These are phyloP conservation scores for Cetoscarus ocellatus DNA, from an alignment of 2,797 vertebrate genomes.

Conservation along the genomic window DNA sequence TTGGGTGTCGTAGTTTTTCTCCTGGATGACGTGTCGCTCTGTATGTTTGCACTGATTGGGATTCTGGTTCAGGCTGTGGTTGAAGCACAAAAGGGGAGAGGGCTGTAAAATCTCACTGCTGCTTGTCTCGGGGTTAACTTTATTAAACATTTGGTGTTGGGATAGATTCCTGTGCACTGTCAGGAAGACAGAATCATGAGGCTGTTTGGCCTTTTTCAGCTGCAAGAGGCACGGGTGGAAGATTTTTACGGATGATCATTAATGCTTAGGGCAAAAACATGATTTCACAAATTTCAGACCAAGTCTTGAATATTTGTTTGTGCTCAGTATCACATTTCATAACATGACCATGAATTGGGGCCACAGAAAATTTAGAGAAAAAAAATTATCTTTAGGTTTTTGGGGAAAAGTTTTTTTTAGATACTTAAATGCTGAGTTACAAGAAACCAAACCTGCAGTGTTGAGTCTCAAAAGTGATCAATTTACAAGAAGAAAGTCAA, in stretches of 20 bases:
- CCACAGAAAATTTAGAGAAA: no score
- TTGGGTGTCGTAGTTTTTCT: not conserved
- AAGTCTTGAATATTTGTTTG: no score
- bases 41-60: slow-evolving; percentile 67
- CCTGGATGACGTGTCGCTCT: slow-evolving; percentile 21
- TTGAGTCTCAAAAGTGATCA: no score
- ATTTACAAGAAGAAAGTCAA: no score
- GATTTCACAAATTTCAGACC: not conserved
- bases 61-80: slow-evolving; percentile 48
- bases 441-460: no score
- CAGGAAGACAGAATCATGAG: not conserved
- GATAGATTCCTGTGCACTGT: slow-evolving; percentile 5
- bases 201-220: not conserved
- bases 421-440: no score
- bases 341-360: no score
- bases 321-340: no score
- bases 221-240: not conserved
- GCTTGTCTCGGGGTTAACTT: slow-evolving; percentile 13
- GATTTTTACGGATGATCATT: not conserved
- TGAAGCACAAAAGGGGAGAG: slow-evolving; percentile 42
- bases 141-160: slow-evolving; percentile 19
- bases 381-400: no score
- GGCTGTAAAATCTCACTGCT: slow-evolving; percentile 17
- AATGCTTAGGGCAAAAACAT: not conserved
- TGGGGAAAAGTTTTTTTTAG: no score